Percentiles rank a stretch among this genome's conserved stretches.
These are phyloP conservation scores for Ips typographus DNA, from an alignment of 1,140 invertebrate genomes.

Conservation along the genomic window DNA sequence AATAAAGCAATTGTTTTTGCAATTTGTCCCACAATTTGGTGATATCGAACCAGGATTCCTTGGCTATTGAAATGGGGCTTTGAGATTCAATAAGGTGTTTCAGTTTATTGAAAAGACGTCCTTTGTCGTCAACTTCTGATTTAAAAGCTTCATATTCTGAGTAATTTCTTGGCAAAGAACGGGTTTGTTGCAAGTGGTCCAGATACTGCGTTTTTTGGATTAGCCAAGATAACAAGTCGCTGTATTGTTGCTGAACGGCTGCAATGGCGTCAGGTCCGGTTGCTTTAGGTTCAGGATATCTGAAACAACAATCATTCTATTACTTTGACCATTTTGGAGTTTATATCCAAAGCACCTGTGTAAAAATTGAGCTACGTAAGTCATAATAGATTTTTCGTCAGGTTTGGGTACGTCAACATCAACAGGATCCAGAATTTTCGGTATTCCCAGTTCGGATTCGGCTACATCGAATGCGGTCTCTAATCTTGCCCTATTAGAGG, in stretches of 20 bases:
- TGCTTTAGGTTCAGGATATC: conserved; percentile 79
- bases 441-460: conserved; percentile 88
- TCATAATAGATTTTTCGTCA: conserved; percentile 99
- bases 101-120: conserved; percentile 69
- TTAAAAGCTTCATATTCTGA: conserved; percentile 72
- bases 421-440: conserved; percentile 90
- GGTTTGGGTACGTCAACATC: conserved; percentile 97
- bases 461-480: conserved; percentile 94
- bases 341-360: conserved; percentile 63
- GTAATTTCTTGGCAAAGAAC: conserved; percentile 65
- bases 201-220: conserved; percentile 71
- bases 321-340: not conserved
- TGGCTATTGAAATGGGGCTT: conserved; percentile 74
- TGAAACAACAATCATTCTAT: conserved; percentile 3
- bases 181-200: conserved; percentile 67
- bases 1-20: conserved; percentile 74
- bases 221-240: conserved; percentile 78
- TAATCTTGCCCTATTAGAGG: conserved; percentile 77
- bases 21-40: conserved; percentile 75
- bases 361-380: conserved; percentile 98
- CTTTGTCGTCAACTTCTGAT: conserved; percentile 69
- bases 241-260: conserved; percentile 77
- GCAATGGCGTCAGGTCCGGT: conserved; percentile 68
- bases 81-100: conserved; percentile 74
- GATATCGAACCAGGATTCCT: conserved; percentile 77